Base-by-base conservation (phyloP, 2,888 invertebrate species). In the Colletes collaris region DNA sequence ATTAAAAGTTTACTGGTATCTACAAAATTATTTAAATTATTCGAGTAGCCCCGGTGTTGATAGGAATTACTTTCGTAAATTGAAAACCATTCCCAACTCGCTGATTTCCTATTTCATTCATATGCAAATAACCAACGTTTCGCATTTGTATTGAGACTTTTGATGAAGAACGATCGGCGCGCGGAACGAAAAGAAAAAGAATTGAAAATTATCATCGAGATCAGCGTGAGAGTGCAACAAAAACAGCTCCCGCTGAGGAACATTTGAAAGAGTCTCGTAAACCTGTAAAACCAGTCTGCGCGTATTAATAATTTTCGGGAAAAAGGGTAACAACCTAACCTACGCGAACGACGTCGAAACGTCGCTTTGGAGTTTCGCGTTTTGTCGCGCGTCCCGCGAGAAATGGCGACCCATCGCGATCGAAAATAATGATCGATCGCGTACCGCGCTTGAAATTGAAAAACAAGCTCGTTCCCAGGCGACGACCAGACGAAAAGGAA, bases 381-480 rank as follows among this genome's bases (percentile, higher is more conserved):
- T 44, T 66, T 66, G 37, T 56, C 19, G 8, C 27, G 27, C 27
- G 27, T 27, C 27, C 2, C 27, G 27, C 27, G 27, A 27, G 27
- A 27, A 27, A 27, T 27, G 27, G 27, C 27, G 27, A 27, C 27
- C 27, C 27, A 27, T 27, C 27, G 27, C 56, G 35, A 27, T 40
- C 11, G 60, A 37, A 37, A 46, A 27, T 5, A 6, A 46, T 5
- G 4, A 50, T 53, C 58, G 64, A 37, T 64, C 55, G 19, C 56
- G 8, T 5, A 5, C 8, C 44, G 55, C 6, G 37, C 11, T 5
- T 19, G 13, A 53, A 64, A 76, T 64, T 44, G 68, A 64, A 64
- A 52, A 53, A 60, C 67, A 78, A 76, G 67, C 73, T 72, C 67
- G 63, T 69, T 73, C 67, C 59, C 69, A 62, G 73, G 59, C 74